Evolutionary conservation across 2,797 vertebrate genomes (phyloP).

Genomic region (Schizothorax lantsangensis): DNA sequence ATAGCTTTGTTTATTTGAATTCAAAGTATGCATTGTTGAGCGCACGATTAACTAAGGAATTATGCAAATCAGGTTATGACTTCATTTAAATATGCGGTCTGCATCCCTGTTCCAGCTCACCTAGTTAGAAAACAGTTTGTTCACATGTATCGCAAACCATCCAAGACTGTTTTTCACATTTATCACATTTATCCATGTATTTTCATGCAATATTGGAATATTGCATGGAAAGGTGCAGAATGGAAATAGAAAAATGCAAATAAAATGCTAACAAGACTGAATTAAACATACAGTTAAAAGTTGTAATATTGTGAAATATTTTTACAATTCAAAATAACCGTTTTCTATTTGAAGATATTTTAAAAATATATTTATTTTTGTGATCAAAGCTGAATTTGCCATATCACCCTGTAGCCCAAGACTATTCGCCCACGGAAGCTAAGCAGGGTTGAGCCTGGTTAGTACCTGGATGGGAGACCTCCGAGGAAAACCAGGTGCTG

Average conservation of each 20-base stretch:
- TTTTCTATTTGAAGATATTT: too few relatives aligned
- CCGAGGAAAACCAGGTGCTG: too few relatives aligned
- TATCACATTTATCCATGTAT: neutral
- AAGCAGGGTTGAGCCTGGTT: too few relatives aligned
- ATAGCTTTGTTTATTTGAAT: constrained; percentile 2
- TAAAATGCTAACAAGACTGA: too few relatives aligned
- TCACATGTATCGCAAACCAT: neutral
- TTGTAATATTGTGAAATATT: too few relatives aligned
- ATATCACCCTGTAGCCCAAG: too few relatives aligned
- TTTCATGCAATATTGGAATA: neutral
- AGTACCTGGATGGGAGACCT: too few relatives aligned
- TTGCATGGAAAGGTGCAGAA: neutral
- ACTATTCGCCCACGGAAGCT: too few relatives aligned
- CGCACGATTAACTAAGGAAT: neutral
- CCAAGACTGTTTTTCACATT: neutral
- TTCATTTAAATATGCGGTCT: neutral
- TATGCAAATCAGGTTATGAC: constrained; percentile 7
- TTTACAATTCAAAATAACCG: too few relatives aligned
- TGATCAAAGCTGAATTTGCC: too few relatives aligned
- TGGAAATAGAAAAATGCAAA: neutral
- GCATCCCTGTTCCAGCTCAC: neutral
- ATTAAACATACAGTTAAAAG: too few relatives aligned
- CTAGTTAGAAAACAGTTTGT: neutral
- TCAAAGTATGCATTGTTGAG: neutral
- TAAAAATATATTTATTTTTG: too few relatives aligned